A percentile compares a stretch with the other conserved stretches of the same genome.
These are phyloP conservation scores for Acholoe squamosa DNA, from an alignment of 2,888 invertebrate species.

Conservation along the genomic window DNA sequence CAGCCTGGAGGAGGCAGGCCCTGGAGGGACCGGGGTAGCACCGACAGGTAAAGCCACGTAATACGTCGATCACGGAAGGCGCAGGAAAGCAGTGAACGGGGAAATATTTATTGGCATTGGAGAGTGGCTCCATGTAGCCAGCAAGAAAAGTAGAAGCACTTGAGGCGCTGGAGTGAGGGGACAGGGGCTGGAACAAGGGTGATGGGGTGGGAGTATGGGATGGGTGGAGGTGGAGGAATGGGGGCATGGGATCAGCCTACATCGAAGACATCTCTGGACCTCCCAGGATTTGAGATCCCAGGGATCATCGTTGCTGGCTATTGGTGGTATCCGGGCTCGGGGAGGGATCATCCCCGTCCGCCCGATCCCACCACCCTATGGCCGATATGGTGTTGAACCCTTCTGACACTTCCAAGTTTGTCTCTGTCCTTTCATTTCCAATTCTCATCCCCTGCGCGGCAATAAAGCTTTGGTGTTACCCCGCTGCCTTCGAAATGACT, in stretches of 20 bases:
- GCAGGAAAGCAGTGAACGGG: background rate
- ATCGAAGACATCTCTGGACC: constrained; percentile 31
- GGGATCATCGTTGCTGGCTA: background rate
- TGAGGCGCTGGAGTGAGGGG: too few relatives aligned
- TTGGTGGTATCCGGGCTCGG: background rate
- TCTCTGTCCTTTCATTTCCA: constrained; percentile 60
- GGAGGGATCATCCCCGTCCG: constrained; percentile 29
- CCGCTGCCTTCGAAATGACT: background rate
- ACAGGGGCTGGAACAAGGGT: too few relatives aligned
- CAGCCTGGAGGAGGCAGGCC: background rate
- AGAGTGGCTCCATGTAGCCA: too few relatives aligned
- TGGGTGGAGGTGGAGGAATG: background rate
- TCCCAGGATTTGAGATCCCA: background rate
- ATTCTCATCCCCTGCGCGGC: constrained; percentile 43
- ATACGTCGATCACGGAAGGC: background rate
- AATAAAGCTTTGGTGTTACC: background rate
- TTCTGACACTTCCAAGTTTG: constrained; percentile 54
- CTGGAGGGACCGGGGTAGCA: background rate
- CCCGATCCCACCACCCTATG: constrained; percentile 35
- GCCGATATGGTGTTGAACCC: constrained; percentile 36
- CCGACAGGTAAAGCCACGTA: background rate
- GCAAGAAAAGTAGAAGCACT: background rate
- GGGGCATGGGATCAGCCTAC: background rate
- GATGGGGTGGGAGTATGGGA: background rate
- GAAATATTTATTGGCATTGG: background rate